These are phyloP conservation scores for Dascillus cervinus DNA, from an alignment of 2,888 invertebrate genomes.

Conservation along the genomic window DNA sequence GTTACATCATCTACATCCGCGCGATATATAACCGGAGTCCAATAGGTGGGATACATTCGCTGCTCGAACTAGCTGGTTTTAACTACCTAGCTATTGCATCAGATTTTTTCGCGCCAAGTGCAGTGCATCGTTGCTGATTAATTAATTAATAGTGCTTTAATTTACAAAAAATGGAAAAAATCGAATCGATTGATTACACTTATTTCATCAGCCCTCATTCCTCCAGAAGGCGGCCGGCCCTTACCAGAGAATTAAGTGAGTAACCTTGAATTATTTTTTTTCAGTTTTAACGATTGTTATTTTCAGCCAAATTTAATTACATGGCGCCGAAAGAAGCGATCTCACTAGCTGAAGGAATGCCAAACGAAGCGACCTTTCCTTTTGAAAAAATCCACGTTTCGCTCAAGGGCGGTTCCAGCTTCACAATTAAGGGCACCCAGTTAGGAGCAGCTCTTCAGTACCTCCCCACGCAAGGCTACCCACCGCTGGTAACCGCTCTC, in stretches of 20 bases:
- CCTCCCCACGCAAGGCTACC: constrained; percentile 63
- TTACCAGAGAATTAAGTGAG: constrained; percentile 50
- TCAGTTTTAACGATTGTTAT: constrained; percentile 9
- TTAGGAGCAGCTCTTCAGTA: constrained; percentile 66
- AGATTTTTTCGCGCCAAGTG: too few species aligned
- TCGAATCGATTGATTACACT: constrained; percentile 40
- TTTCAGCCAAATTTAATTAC: constrained; percentile 46
- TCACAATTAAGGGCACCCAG: constrained; percentile 51
- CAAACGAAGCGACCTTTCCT: constrained; percentile 65
- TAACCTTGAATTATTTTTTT: constrained; percentile 7
- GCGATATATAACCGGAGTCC: too few species aligned
- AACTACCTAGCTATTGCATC: too few species aligned
- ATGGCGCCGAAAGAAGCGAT: constrained; percentile 45
- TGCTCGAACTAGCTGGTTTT: too few species aligned
- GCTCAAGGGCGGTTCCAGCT: constrained; percentile 47
- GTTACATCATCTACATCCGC: constrained; percentile 10
- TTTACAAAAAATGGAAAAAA: too few species aligned
- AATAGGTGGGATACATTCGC: too few species aligned
- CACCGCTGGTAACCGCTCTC: constrained; percentile 51
- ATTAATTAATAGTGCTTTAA: too few species aligned
- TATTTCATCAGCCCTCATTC: constrained; percentile 44
- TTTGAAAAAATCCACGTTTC: constrained; percentile 55
- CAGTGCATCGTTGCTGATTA: too few species aligned
- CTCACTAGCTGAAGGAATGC: constrained; percentile 66
- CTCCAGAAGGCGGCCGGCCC: constrained; percentile 43